These are phyloP conservation scores for Gasterosteus aculeatus DNA, from an alignment of 2,113 vertebrate genomes.

Conservation along the genomic window DNA sequence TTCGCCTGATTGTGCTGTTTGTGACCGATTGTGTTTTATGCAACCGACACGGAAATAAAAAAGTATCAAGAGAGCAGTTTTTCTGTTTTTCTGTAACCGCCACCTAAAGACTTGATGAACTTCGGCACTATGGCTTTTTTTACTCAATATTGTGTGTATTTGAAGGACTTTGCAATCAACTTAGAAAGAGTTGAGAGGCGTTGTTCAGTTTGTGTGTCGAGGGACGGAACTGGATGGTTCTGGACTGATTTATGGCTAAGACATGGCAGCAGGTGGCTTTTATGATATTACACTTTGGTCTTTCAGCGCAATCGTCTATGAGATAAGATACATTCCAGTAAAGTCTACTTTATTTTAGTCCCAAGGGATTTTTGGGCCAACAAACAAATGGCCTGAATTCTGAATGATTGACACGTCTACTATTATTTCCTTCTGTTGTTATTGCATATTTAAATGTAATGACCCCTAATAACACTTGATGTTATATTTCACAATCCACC, in stretches of 20 bases:
- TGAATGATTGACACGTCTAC: neutral
- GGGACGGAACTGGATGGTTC: neutral
- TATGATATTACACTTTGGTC: neutral
- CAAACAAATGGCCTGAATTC: neutral
- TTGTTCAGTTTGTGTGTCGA: neutral
- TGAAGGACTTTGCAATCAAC: neutral
- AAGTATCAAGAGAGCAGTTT: neutral
- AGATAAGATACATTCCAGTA: neutral
- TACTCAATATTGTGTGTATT: neutral
- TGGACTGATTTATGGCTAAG: neutral
- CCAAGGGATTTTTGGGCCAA: neutral
- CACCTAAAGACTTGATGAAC: neutral
- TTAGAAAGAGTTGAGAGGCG: too few species aligned
- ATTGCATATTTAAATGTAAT: neutral
- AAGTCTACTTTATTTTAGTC: too few species aligned
- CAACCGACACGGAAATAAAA: neutral
- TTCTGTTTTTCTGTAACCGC: too few species aligned
- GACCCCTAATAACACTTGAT: neutral
- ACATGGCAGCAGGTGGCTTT: neutral
- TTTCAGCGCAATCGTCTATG: neutral
- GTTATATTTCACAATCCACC: too few species aligned
- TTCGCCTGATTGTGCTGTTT: neutral
- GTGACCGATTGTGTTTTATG: neutral
- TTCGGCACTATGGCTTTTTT: neutral
- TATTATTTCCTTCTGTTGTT: neutral